Evolutionary conservation across 2,113 vertebrate genomes (phyloP), one percentile per base, ranked within the genome.

Genomic region (Seriola dumerili): DNA sequence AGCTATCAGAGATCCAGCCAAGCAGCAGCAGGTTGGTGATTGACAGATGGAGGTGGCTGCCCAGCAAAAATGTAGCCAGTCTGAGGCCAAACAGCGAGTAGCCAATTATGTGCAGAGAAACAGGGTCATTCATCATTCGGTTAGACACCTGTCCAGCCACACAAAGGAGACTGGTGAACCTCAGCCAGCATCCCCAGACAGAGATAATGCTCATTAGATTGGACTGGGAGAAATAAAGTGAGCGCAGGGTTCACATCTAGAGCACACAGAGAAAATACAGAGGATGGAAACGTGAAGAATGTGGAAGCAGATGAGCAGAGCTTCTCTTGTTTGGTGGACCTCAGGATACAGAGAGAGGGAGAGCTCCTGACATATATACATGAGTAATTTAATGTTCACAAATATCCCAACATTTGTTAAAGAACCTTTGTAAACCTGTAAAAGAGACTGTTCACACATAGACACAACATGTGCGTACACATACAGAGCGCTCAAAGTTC

Each of bases 41-140:
- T 94, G 94, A 94, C 94, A 93, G 93, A 94, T 92, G 91, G 88
- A 92, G 91, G 91, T 91, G 86, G 91, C 86, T 85, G 85, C 90
- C 91, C 92, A 88, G 83, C 85, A 94, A 89, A 93, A 92, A 88
- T 84, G 81, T 61, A 92, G 77, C 90, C 87, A 84, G 84, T 84
- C 88, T 91, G 64, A 88, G 85, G 88, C 93, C 90, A 91, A 92
- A 87, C 90, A 92, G 90, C 85, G 44, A 93, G 89, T 71, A 93
- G 88, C 91, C 93, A 95, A 94, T 94, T 95, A 93, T 91, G 79
- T 86, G 85, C 64, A 81, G 76, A 91, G 89, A 91, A 89, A 78
- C 83, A 93, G 93, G 93, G 89, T 91, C 94, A 95, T 95, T 94
- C 90, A 95, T 95, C 94, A 95, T 95, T 91, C 91, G 83, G 89